Evolutionary conservation across 1,140 invertebrate species (phyloP).

Genomic region (Acromyrmex heyeri): DNA sequence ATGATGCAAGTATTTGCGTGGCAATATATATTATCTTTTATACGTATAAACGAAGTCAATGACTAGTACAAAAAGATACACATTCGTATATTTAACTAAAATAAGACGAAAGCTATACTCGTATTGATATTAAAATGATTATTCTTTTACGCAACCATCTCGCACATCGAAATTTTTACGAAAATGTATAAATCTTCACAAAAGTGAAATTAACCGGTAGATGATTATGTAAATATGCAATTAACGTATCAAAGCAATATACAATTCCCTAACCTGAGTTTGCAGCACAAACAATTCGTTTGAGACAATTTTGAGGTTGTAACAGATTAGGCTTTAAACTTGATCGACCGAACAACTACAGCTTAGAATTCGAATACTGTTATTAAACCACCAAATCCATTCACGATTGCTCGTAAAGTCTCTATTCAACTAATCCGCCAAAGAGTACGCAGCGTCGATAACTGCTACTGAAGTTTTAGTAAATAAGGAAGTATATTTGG

Average conservation of each 20-base stretch:
- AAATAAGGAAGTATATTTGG: slow-evolving; percentile 51
- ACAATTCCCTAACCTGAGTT: background rate
- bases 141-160: background rate
- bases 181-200: background rate
- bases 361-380: slow-evolving; percentile 32
- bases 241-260: slow-evolving; percentile 29
- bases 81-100: background rate
- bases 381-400: slow-evolving; percentile 53
- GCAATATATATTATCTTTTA: background rate
- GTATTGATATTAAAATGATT: background rate
- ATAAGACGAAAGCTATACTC: background rate
- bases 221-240: slow-evolving; percentile 30
- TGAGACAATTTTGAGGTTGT: slow-evolving; percentile 35
- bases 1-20: background rate
- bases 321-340: slow-evolving; percentile 47
- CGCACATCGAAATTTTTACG: background rate
- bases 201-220: background rate
- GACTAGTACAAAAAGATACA: background rate
- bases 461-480: slow-evolving; percentile 35
- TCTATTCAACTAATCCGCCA: slow-evolving; percentile 30
- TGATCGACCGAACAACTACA: slow-evolving; percentile 41
- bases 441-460: background rate
- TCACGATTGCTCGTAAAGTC: slow-evolving; percentile 27
- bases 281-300: background rate
- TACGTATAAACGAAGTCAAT: background rate